phyloP scores from a whole-genome alignment of 2,888 invertebrate genomes.

The Chrysolina oricalcia region DNA sequence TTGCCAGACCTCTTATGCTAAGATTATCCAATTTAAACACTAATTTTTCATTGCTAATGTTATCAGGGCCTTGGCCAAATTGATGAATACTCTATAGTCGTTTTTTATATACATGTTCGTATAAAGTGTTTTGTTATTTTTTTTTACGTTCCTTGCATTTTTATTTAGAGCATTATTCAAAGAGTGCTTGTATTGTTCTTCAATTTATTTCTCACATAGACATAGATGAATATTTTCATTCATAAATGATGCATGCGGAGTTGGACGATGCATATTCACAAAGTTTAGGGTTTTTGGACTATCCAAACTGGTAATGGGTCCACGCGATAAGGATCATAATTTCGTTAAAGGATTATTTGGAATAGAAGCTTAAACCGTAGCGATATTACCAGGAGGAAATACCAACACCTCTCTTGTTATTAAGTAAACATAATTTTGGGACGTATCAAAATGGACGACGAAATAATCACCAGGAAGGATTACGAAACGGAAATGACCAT shows the following conservation, averaged over 20 bases:
- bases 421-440: background rate
- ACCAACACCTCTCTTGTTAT: background rate
- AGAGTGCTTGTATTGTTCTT: background rate
- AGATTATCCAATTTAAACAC: no score
- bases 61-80: no score
- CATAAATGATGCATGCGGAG: background rate
- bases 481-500: background rate
- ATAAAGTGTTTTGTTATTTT: no score
- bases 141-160: no score
- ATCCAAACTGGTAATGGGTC: background rate
- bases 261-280: background rate
- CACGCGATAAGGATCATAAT: background rate
- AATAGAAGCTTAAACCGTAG: background rate
- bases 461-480: background rate
- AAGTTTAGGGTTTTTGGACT: background rate
- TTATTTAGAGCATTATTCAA: background rate
- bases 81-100: no score
- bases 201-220: background rate
- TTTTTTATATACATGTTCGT: no score
- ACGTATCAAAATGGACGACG: background rate
- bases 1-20: no score
- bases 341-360: conserved; percentile 1
- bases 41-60: no score
- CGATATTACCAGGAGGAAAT: background rate
- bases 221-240: no score